Conservation (phyloP, 1,140 invertebrate genomes). For the Elymnias hypermnestra region DNA sequence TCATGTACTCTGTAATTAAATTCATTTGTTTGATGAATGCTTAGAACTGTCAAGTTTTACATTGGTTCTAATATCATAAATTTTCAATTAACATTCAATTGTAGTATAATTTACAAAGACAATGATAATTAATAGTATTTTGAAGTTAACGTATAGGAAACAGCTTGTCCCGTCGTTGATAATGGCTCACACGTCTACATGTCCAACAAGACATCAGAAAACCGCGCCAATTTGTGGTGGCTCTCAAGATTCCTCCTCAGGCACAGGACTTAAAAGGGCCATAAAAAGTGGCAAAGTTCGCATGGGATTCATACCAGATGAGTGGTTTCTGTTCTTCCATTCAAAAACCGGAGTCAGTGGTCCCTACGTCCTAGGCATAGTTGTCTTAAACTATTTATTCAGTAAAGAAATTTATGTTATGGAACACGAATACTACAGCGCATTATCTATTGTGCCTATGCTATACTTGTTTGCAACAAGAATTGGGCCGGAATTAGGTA, state of each 20-base stretch:
- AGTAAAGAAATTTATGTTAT: conserved; percentile 95
- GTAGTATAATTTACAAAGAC: too few species aligned
- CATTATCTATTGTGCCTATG: conserved; percentile 84
- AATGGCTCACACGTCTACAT: conserved; percentile 21
- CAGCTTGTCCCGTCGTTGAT: background rate
- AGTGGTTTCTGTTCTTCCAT: conserved; percentile 90
- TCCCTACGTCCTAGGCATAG: conserved; percentile 89
- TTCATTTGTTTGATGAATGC: too few species aligned
- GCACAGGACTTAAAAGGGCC: conserved; percentile 25
- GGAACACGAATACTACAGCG: conserved; percentile 93
- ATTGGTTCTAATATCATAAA: too few species aligned
- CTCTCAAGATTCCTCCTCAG: background rate
- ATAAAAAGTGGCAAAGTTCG: conserved; percentile 33
- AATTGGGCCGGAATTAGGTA: conserved; percentile 80
- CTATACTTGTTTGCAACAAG: conserved; percentile 80
- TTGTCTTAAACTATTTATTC: conserved; percentile 85
- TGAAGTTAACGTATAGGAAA: background rate
- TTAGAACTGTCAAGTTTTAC: too few species aligned
- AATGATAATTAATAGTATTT: background rate
- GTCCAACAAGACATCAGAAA: conserved; percentile 14
- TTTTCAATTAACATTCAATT: too few species aligned
- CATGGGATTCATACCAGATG: conserved; percentile 49
- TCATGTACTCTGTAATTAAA: too few species aligned
- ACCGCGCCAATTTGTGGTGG: background rate
- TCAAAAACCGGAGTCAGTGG: conserved; percentile 93